Conservation (phyloP, 2,797 vertebrate genomes). For the Silurus aristotelis region DNA sequence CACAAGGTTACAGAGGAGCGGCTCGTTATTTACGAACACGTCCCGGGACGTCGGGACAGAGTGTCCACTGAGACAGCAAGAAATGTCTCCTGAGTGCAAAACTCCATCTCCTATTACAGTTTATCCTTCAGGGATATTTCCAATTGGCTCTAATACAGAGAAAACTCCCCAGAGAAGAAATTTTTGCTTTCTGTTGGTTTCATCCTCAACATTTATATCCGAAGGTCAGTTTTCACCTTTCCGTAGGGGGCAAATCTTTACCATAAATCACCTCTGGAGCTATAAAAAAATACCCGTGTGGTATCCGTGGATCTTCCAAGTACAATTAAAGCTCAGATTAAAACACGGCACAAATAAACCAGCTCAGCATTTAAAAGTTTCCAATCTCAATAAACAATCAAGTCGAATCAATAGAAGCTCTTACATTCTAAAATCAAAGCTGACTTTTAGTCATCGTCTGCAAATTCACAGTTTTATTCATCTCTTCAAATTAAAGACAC, state of each 20-base stretch:
- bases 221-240: not conserved
- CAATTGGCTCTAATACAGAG: not conserved
- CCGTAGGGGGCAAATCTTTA: not conserved
- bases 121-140: conserved; percentile 3
- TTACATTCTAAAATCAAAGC: not conserved
- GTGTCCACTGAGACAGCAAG: not conserved
- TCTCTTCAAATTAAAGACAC: not conserved
- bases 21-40: conserved; percentile 23
- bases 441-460: not conserved
- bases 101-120: not conserved
- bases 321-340: no score
- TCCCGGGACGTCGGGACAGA: not conserved
- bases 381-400: no score
- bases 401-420: no score
- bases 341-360: not conserved
- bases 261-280: not conserved
- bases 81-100: not conserved
- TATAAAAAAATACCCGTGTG: not conserved
- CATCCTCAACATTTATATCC: not conserved
- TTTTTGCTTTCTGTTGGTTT: conserved; percentile 3
- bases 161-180: not conserved
- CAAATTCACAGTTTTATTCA: no score
- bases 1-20: conserved; percentile 56
- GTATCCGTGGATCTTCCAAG: not conserved
- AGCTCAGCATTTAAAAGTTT: not conserved